A percentile compares a stretch with the other conserved stretches of the same genome.
phyloP scores from a whole-genome alignment of 1,140 invertebrate species.

The Calliopsis andreniformis region DNA sequence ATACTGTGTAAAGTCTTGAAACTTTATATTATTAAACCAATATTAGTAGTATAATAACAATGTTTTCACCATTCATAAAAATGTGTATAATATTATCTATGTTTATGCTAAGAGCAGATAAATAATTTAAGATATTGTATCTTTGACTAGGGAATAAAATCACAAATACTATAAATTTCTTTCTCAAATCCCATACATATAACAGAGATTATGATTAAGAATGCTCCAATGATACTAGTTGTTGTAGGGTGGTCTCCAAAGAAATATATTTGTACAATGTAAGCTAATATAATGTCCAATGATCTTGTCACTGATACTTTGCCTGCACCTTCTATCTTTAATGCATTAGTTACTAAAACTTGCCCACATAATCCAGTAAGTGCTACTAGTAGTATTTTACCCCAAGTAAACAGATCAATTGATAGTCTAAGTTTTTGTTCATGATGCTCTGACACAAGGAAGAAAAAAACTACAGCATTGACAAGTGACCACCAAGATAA shows the following conservation, averaged over 20 bases:
- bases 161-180: slow-evolving; percentile 77
- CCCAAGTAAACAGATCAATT: slow-evolving; percentile 75
- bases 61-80: slow-evolving; percentile 52
- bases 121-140: slow-evolving; percentile 58
- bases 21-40: slow-evolving; percentile 39
- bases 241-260: slow-evolving; percentile 80
- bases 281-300: slow-evolving; percentile 81
- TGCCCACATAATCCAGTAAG: slow-evolving; percentile 80
- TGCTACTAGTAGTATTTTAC: slow-evolving; percentile 71
- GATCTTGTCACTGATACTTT: slow-evolving; percentile 82
- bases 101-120: slow-evolving; percentile 50
- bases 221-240: slow-evolving; percentile 78
- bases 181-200: slow-evolving; percentile 81
- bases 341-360: slow-evolving; percentile 79
- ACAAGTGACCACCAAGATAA: slow-evolving; percentile 80
- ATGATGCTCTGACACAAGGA: slow-evolving; percentile 68
- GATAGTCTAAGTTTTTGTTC: slow-evolving; percentile 68
- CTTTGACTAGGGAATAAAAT: slow-evolving; percentile 75
- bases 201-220: slow-evolving; percentile 80
- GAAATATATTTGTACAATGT: slow-evolving; percentile 81
- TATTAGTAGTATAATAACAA: slow-evolving; percentile 35
- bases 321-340: slow-evolving; percentile 81
- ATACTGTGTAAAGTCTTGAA: slow-evolving; percentile 35
- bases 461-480: slow-evolving; percentile 73
- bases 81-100: slow-evolving; percentile 51